Conservation (phyloP, 2,888 invertebrate species). For the Cataglyphis altisquamis region DNA sequence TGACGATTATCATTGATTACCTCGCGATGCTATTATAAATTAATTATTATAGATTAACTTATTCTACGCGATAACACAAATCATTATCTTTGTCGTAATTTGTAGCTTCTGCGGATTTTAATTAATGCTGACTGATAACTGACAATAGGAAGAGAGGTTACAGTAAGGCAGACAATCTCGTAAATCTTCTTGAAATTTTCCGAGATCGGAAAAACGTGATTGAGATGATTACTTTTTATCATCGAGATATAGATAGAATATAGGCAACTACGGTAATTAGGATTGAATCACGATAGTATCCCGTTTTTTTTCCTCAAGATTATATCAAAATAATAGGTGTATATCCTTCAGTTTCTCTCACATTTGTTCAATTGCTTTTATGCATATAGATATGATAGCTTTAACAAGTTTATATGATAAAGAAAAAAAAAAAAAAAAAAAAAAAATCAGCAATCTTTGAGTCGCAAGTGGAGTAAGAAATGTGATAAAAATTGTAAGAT, state of each 20-base stretch:
- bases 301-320: constrained; percentile 41
- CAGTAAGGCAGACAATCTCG: constrained; percentile 8
- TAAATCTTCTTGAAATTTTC: background rate
- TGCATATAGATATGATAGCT: background rate
- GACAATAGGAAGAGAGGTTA: background rate
- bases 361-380: background rate
- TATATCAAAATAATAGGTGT: background rate
- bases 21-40: background rate
- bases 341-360: background rate
- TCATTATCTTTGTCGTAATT: background rate
- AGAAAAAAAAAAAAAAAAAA: background rate
- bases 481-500: background rate
- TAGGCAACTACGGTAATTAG: constrained; percentile 83
- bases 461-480: background rate
- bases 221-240: constrained; percentile 18
- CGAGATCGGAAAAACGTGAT: background rate
- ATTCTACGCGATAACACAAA: background rate
- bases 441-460: background rate
- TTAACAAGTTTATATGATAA: background rate
- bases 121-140: background rate
- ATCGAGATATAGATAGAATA: constrained; percentile 64
- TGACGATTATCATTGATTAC: background rate
- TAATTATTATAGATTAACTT: background rate
- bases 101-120: background rate
- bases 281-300: constrained; percentile 76